Evolutionary conservation across 2,888 invertebrate species (phyloP), one percentile per base, ranked within the genome.

Genomic region (Artemia sinica): DNA sequence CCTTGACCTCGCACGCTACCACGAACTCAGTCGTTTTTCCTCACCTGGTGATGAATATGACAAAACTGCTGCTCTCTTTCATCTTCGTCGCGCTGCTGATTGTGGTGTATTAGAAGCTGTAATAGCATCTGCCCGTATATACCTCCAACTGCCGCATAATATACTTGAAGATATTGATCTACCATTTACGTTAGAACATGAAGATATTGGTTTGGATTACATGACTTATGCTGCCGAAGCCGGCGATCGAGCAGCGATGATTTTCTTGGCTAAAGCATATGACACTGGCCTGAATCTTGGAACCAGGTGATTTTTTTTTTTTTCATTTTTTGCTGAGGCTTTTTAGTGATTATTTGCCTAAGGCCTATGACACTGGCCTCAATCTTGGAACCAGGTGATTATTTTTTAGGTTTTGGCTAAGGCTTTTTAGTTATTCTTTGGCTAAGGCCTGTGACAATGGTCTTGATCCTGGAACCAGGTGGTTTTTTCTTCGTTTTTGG

Each of bases 1-100:
- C 73, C 77, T 82, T 72, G 82, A 82, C 72, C 74, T 82, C 74
- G 79, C 81, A 14, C 79, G 80, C 72, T 82, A 82, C 74, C 81
- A 82, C 72, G 82, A 82, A 74, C 72, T 80, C 50, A 80, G 81
- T 11, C 76, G 82, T 13, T 82, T 81, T 73, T 74, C 75, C 58
- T 67, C 66, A 12, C 71, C 72, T 14, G 71, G 71, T 48, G 72
- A 71, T 49, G 74, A 75, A 14, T 79, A 79, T 69, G 82, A 82
- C 74, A 76, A 77, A 74, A 77, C 78, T 67, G 78, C 81, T 6
- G 82, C 81, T 18, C 73, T 82, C 52, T 83, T 77, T 74, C 82
- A 82, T 73, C 77, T 83, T 74, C 77, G 79, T 71, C 77, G 79
- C 70, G 81, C 82, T 2, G 80, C 81, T 7, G 77, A 80, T 67